A percentile compares a stretch with the other conserved stretches of the same genome.
Conservation (phyloP, 2,113 vertebrate species). For the Leptosomus discolor region DNA sequence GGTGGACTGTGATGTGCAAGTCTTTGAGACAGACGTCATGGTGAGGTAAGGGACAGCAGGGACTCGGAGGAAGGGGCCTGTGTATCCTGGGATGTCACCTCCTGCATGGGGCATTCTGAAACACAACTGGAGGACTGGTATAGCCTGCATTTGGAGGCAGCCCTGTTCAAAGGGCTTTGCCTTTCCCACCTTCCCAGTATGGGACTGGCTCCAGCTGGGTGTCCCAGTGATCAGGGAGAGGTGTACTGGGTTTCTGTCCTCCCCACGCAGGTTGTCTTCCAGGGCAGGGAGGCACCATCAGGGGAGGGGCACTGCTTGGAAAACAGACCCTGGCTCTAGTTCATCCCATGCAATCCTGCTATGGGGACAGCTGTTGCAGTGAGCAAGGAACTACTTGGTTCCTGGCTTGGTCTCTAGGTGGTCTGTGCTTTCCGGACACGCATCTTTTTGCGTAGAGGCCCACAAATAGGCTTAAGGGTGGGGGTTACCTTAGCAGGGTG, state of each 20-base stretch:
- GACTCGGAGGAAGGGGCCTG: neutral
- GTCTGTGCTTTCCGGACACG: neutral
- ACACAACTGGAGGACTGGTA: neutral
- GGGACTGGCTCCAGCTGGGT: neutral
- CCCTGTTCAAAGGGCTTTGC: neutral
- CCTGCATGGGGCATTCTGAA: neutral
- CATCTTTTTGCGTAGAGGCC: neutral
- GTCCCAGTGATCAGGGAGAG: neutral
- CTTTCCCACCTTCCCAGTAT: neutral
- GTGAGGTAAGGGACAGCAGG: constrained; percentile 79
- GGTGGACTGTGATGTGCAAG: constrained; percentile 75
- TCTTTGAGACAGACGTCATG: constrained; percentile 91
- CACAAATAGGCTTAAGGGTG: neutral
- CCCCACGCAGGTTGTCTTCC: neutral
- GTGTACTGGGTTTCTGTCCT: neutral
- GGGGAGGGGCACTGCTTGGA: neutral
- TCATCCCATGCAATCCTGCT: neutral
- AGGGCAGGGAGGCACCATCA: neutral
- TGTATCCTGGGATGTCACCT: neutral
- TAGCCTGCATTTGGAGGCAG: neutral
- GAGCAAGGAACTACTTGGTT: neutral
- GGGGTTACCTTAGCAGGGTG: neutral
- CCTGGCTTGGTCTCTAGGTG: neutral
- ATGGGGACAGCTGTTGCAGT: neutral
- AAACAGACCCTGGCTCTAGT: neutral